These are phyloP conservation scores for Lycophotia porphyrea DNA, from an alignment of 2,888 invertebrate species.

Conservation along the genomic window DNA sequence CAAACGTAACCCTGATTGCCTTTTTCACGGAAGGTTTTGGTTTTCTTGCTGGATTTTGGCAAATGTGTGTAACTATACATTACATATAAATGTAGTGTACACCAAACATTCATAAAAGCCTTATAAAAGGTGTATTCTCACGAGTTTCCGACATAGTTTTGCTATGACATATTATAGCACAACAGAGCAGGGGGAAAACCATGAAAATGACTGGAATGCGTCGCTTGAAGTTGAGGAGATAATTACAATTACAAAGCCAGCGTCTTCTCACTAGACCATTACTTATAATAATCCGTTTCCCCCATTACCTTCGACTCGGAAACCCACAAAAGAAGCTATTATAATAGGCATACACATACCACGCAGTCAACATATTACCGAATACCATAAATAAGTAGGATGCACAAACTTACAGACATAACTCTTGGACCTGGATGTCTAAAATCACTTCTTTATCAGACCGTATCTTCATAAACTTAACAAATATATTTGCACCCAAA, in stretches of 20 bases:
- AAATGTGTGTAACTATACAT: not conserved
- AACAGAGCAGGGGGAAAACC: slow-evolving; percentile 26
- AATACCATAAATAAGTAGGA: slow-evolving; percentile 68
- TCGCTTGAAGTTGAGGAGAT: slow-evolving; percentile 21
- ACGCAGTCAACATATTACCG: slow-evolving; percentile 62
- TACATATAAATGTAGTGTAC: not conserved
- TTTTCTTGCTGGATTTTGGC: not conserved
- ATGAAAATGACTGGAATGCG: slow-evolving; percentile 26
- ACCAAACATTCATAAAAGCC: not conserved
- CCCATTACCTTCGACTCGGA: slow-evolving; percentile 42
- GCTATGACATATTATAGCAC: not conserved
- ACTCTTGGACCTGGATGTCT: slow-evolving; percentile 72
- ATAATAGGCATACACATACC: slow-evolving; percentile 64
- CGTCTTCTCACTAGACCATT: slow-evolving; percentile 52
- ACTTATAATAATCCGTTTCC: slow-evolving; percentile 52
- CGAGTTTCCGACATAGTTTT: not conserved
- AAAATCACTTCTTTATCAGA: slow-evolving; percentile 77
- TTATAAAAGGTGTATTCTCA: not conserved
- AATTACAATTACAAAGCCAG: slow-evolving; percentile 41
- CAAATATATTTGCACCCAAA: slow-evolving; percentile 57
- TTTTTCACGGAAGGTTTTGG: no score
- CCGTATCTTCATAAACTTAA: slow-evolving; percentile 77
- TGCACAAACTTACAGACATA: slow-evolving; percentile 68
- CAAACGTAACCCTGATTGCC: not conserved
- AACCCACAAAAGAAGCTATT: slow-evolving; percentile 58